Evolutionary conservation across 2,113 vertebrate species (phyloP).

Genomic region (Dolichotis patagonum): DNA sequence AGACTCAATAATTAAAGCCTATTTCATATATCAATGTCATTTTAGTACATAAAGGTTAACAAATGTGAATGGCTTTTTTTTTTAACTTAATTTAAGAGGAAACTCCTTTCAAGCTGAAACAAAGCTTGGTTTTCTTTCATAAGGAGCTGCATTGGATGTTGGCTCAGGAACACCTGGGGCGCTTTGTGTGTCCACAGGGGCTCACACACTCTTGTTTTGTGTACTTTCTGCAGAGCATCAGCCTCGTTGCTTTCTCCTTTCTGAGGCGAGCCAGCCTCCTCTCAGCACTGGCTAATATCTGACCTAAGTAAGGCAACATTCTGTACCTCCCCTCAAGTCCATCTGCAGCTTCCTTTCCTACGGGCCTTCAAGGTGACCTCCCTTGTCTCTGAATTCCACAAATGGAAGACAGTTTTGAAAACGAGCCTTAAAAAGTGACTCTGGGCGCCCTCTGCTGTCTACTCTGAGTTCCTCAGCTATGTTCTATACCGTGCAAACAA

Average conservation of each 20-base stretch:
- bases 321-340: background rate
- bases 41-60: background rate
- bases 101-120: background rate
- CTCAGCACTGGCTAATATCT: background rate
- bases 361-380: background rate
- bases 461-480: background rate
- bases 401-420: conserved; percentile 52
- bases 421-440: conserved; percentile 10
- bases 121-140: background rate
- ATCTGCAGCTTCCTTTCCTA: background rate
- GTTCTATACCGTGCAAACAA: background rate
- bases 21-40: background rate
- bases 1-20: background rate
- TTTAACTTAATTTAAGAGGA: conserved; percentile 31
- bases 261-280: background rate
- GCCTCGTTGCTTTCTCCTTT: background rate
- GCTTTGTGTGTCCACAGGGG: background rate
- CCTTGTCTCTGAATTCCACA: conserved; percentile 35
- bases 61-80: background rate
- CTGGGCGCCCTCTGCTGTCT: conserved; percentile 74
- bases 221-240: background rate
- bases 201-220: no score
- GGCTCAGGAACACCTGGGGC: background rate
- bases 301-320: background rate
- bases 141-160: background rate